Base-by-base conservation (phyloP, 1,140 invertebrate species). In the Drosophila nigrodunni region DNA sequence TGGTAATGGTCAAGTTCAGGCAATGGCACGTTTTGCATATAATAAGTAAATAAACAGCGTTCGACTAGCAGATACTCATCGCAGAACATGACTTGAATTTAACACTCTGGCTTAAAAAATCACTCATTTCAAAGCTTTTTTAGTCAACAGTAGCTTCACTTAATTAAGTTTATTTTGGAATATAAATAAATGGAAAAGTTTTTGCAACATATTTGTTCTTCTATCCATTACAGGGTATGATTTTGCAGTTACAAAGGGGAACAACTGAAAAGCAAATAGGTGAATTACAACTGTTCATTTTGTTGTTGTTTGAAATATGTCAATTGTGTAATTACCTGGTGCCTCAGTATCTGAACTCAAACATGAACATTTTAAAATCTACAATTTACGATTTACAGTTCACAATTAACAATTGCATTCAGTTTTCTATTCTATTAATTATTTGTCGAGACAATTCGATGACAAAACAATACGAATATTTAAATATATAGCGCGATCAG, bases 21-120 rank as follows among this genome's bases (percentile, higher is more conserved):
- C 55, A 72, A 57, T 54, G 64, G 71, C 77, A 74, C 82, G 81
- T 85, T 85, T 85, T 65, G 81, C 81, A 85, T 85, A 77, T 74
- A 60, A 67, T 54, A 68, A 76, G 55, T 41, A 55, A 50, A 34
- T 30, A 21, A 10, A 7, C 34, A 46, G 21, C 11, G 34, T 10
- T 47, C 34, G 25, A 11, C 57, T 11, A 47, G 15, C 30, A 58
- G 9, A 65, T 67, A 52, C 58, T 43, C 25, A 46, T 15, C 25
- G 52, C 30, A 30, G 25, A 34, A 49, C 25, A 41, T 64, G 57
- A 8, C 11, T 44, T 1, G 39, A 21, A 34, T 34, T 30, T 30
- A 4, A 30, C 1, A 30, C 25, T 0, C 25, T 30, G 25, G 25
- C 25, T 30, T 3, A 25, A 30, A 30, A 30, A 30, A 30, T 30